A percentile compares a stretch with the other conserved stretches of the same genome.
phyloP scores from a whole-genome alignment of 2,888 invertebrate genomes.

The Sinodicranocentrus sp. region DNA sequence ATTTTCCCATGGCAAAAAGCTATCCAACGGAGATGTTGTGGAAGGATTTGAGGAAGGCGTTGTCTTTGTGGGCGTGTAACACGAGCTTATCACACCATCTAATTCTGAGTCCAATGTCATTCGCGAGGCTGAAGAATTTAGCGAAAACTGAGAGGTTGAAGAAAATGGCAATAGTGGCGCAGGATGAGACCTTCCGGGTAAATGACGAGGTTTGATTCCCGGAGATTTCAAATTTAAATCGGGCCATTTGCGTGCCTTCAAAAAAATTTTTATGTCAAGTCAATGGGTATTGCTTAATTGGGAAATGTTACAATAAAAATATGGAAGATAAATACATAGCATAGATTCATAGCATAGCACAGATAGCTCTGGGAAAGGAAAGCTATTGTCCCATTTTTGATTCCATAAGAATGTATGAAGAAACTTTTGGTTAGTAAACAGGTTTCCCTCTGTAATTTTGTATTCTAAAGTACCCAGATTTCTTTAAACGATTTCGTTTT shows the following conservation, averaged over 20 bases:
- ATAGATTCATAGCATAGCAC: no score
- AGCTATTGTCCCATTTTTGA: no score
- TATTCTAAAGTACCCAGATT: no score
- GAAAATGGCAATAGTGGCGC: slow-evolving; percentile 78
- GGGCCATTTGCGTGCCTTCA: slow-evolving; percentile 89
- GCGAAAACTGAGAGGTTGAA: slow-evolving; percentile 73
- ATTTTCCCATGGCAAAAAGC: slow-evolving; percentile 78
- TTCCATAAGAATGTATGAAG: no score
- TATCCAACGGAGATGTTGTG: slow-evolving; percentile 77
- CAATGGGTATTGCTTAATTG: no score
- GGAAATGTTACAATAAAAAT: no score
- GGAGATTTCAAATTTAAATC: slow-evolving; percentile 92
- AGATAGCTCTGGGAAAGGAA: no score
- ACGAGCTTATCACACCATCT: slow-evolving; percentile 76
- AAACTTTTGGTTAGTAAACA: no score
- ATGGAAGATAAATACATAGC: no score
- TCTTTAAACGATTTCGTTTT: no score
- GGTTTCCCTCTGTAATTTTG: no score
- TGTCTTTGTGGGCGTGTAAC: slow-evolving; percentile 50
- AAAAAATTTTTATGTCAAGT: no score
- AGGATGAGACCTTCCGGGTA: slow-evolving; percentile 80
- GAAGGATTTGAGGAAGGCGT: slow-evolving; percentile 76
- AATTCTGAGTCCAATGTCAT: slow-evolving; percentile 78
- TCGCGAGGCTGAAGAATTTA: slow-evolving; percentile 75
- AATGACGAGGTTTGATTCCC: slow-evolving; percentile 88